Conservation (phyloP, 2,113 vertebrate species). For the Egretta garzetta region DNA sequence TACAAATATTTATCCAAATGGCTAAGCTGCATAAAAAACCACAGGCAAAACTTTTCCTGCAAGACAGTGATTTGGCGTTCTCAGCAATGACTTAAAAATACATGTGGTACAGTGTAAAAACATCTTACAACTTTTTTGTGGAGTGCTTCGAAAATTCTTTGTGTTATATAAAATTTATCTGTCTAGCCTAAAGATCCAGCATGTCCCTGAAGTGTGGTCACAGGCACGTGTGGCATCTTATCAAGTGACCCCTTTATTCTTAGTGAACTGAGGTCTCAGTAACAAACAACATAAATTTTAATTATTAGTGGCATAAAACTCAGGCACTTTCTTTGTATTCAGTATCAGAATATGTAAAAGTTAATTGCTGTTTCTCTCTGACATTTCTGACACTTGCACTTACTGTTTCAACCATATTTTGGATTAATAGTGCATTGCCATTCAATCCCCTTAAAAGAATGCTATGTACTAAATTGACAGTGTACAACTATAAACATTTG, state of each 20-base stretch:
- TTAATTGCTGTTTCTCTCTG: neutral
- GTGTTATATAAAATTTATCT: neutral
- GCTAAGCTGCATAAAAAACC: neutral
- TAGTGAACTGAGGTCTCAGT: neutral
- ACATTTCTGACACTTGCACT: slow-evolving; percentile 6
- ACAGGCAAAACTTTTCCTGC: neutral
- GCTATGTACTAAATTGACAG: neutral
- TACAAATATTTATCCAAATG: neutral
- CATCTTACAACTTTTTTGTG: neutral
- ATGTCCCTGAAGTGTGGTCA: no score
- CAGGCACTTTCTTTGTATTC: neutral
- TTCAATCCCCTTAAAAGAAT: slow-evolving; percentile 27
- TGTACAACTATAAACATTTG: neutral
- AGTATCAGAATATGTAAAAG: neutral
- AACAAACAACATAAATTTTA: neutral
- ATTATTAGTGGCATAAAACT: neutral
- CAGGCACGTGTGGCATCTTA: neutral
- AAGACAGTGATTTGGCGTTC: neutral
- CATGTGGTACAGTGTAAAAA: neutral
- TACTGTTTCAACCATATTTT: neutral
- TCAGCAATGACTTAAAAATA: neutral
- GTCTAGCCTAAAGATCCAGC: neutral
- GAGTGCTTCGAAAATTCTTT: neutral
- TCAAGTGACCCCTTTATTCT: neutral
- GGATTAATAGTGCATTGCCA: neutral